Base-by-base conservation (phyloP, 53 echinoderm and acorn worm species). In the Echinometra lucunter region DNA sequence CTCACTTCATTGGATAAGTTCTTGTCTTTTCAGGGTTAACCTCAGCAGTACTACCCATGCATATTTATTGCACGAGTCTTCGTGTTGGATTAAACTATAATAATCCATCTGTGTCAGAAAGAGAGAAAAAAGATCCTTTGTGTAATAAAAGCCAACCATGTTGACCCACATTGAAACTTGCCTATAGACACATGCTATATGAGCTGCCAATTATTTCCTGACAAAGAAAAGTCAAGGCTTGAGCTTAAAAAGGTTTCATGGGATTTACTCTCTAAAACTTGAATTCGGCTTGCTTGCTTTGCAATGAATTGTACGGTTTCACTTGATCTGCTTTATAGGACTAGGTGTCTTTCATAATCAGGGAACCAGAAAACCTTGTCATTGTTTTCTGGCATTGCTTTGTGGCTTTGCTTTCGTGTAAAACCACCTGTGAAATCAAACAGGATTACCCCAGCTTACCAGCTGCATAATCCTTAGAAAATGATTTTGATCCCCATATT, bases 151-250 rank as follows among this genome's bases (percentile, higher is more conserved):
- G 25, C 81, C 81, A 81, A 81, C 49, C 49, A n/a, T 49, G 27
- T 47, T n/a, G 85, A 81, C 81, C 85, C 49, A 12, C 85, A 47
- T 85, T n/a, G 47, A 85, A 85, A 85, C 85, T 49, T 85, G 85
- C 30, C 28, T 47, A n/a, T n/a, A 8, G 85, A 49, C 49, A 49
- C 49, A 53, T 25, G 45, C n/a, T 85, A 49, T 47, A 10, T 0
- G 53, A 49, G 49, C 81, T 44, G 47, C n/a, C 49, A 85, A 10
- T n/a, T 85, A 27, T 11, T n/a, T 28, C 53, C n/a, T 28, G 4
- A 49, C 38, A 78, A 78, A 78, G 28, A 44, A 28, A 49, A 53
- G 53, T 85, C 53, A 85, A 85, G 85, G 85, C 85, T 49, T 28
- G 2, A 3, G n/a, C 8, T 37, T 53, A 25, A 47, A 85, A 85